Evolutionary conservation across 2,113 vertebrate genomes (phyloP).

Genomic region (Tenrec ecaudatus): DNA sequence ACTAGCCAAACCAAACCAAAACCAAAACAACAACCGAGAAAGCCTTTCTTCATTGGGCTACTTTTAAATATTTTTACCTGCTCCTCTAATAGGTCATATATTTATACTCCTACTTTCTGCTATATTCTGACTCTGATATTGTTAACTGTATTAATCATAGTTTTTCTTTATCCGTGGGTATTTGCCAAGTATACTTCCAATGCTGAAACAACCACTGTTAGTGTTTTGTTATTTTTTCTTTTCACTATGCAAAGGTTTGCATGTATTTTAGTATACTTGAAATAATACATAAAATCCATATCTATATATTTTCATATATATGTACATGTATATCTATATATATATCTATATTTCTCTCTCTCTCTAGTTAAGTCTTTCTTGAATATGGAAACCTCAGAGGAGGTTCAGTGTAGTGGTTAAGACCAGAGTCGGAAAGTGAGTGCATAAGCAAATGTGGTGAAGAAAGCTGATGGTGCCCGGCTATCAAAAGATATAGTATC

Average conservation of each 20-base stretch:
- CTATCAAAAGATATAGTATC: no score
- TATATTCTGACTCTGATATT: background rate
- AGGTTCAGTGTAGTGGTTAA: background rate
- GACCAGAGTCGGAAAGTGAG: no score
- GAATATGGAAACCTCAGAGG: background rate
- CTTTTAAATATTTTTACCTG: background rate
- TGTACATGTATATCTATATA: no score
- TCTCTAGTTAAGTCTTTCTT: background rate
- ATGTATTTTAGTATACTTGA: background rate
- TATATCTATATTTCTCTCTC: background rate
- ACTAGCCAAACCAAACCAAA: background rate
- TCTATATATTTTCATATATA: background rate
- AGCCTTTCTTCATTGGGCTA: background rate
- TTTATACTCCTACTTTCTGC: background rate
- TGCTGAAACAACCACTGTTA: no score
- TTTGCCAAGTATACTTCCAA: background rate
- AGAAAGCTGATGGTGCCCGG: no score
- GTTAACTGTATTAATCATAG: background rate
- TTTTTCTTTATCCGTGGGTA: background rate
- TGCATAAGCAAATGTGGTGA: no score
- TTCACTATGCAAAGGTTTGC: background rate
- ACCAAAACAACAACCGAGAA: no score
- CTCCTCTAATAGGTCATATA: background rate
- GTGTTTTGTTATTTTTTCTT: background rate
- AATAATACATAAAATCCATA: background rate